Evolutionary conservation across 2,113 vertebrate species (phyloP), one percentile per base, ranked within the genome.

Genomic region (Hemicordylus capensis): DNA sequence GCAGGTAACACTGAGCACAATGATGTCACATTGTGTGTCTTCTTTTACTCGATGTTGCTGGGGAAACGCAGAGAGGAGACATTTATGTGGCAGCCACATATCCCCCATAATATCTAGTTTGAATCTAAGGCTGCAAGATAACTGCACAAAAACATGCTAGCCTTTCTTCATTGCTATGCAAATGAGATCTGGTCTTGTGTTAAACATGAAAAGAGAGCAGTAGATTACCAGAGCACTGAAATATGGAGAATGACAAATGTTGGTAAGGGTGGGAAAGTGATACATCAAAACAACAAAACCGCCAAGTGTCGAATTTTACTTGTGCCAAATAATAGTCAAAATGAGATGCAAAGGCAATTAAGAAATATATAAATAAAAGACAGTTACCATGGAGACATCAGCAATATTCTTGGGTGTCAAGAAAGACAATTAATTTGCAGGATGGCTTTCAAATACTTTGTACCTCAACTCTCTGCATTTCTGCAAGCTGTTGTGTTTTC

Each of bases 391-490:
- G 89, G 94, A 92, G 86, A 93, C 22, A 74, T 82, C 88, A 74
- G 46, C 81, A 79, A 39, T 24, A 92, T 89, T 59, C 82, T 76
- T 86, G 37, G 80, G 86, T n/a, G 51, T 89, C 20, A 90, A 77
- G 46, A 90, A 94, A 92, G 80, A 90, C 89, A 93, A 90, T 92
- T 90, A 92, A 85, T 82, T 83, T 80, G 24, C 72, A 89, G 84
- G 76, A 88, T 77, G 19, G 74, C 80, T 93, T 94, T 93, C 89
- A 91, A 89, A 91, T 80, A 84, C 80, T 80, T 88, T 83, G 63
- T 59, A 80, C 83, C 88, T 85, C 83, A 90, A 88, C 70, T 86
- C 89, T 76, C 84, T 85, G 59, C 76, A 91, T n/a, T 88, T 92
- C 70, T 74, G 91, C 83, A 78, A 79, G 64, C 39, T 37, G 75